These are phyloP conservation scores for Hydraecia micacea DNA, from an alignment of 2,888 invertebrate species.

Conservation along the genomic window DNA sequence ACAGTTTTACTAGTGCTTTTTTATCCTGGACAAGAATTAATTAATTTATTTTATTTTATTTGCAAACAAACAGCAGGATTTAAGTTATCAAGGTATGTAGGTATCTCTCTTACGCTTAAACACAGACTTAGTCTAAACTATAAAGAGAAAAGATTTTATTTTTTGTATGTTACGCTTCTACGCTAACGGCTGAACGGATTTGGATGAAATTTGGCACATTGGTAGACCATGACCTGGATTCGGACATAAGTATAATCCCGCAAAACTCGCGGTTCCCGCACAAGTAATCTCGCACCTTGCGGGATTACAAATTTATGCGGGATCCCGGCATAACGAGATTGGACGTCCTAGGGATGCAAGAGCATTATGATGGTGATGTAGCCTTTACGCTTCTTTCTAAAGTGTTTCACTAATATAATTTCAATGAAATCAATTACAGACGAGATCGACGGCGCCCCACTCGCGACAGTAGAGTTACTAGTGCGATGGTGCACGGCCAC, in stretches of 20 bases:
- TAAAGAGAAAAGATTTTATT: neutral
- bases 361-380: too few species aligned
- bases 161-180: too few species aligned
- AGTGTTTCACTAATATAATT: too few species aligned
- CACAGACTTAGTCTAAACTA: too few species aligned
- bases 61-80: slow-evolving; percentile 2
- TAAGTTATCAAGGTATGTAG: slow-evolving; percentile 5
- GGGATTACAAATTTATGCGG: neutral
- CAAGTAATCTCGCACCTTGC: neutral
- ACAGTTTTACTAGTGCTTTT: neutral
- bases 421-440: slow-evolving; percentile 89
- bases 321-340: neutral
- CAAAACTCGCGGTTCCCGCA: neutral
- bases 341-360: neutral
- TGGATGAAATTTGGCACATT: too few species aligned
- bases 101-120: too few species aligned
- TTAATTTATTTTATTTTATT: neutral
- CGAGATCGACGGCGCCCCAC: slow-evolving; percentile 99
- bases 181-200: too few species aligned
- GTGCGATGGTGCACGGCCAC: slow-evolving; percentile 94
- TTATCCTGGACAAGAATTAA: neutral
- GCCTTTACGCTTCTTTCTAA: too few species aligned
- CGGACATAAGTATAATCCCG: neutral
- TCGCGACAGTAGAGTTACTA: slow-evolving; percentile 95
- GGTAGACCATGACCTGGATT: too few species aligned